Conservation (phyloP, 2,113 vertebrate species). For the Brachyhypopomus occidentalis region DNA sequence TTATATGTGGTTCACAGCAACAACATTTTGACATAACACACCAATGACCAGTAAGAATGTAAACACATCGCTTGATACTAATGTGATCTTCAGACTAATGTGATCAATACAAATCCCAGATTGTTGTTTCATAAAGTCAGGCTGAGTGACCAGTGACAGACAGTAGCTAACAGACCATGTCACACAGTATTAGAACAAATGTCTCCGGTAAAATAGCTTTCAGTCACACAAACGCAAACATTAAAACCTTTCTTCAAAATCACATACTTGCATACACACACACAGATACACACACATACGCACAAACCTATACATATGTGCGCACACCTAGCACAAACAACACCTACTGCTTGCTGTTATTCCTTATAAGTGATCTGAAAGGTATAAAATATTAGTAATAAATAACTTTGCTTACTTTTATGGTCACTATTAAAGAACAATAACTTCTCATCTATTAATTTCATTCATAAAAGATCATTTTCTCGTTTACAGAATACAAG, state of each 20-base stretch:
- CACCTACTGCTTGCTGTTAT: background rate
- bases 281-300: background rate
- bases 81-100: background rate
- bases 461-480: background rate
- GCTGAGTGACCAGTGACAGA: background rate
- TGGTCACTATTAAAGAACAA: background rate
- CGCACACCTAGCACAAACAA: background rate
- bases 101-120: conserved; percentile 6
- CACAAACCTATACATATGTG: background rate
- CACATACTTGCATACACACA: background rate
- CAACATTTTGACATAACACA: background rate
- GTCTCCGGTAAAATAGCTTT: background rate
- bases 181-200: background rate
- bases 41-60: background rate
- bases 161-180: background rate
- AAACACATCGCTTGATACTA: conserved; percentile 1
- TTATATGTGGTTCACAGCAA: conserved; percentile 10
- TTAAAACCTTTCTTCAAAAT: background rate
- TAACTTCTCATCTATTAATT: background rate
- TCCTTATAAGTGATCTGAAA: background rate
- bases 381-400: background rate
- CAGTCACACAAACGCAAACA: background rate
- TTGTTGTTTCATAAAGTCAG: conserved; percentile 3
- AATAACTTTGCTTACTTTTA: background rate
- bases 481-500: too few species aligned